Base-by-base conservation (phyloP, 30 jellyfish, hydroid and myxozoan species). In the Aurelia aurita region DNA sequence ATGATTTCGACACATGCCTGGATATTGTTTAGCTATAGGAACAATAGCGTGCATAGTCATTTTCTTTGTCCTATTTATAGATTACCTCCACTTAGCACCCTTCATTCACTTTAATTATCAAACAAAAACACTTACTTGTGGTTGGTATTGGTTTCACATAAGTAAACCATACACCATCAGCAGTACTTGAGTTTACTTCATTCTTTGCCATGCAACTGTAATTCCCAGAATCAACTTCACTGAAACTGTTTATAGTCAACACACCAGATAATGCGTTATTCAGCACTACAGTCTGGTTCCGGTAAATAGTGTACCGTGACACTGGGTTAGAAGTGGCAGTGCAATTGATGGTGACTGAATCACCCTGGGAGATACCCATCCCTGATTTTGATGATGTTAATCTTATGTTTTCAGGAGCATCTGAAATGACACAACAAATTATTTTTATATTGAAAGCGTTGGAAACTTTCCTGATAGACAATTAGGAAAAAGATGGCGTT, bases 301-400 rank as follows among this genome's bases (percentile, higher is more conserved):
- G 72, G 60, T 68, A 83, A 31, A 83, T 44, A 3, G 87, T 83
- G 44, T 51, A 83, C 19, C 43, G 58, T 28, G 93, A 29, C 14
- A 69, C 69, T n/a, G 93, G 93, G 27, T 69, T 69, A 28, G 93
- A 70, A 71, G 19, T 22, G 49, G 87, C 93, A 15, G 87, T 55
- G 62, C 93, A 83, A 11, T 3, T 22, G 46, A 83, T 47, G 19
- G 9, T 59, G 14, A 83, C 93, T 12, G 75, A 55, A 29, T 71
- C 77, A 14, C 76, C 84, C 9, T 14, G 60, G 3, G 49, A 46
- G 62, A 83, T 62, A 1, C 80, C 80, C 65, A 21, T 55, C 29
- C 87, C 87, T 53, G 93, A 83, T 25, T 83, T 70, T 13, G 53
- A 43, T 57, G 93, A 83, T 6, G 93, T 29, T n/a, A 83, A 26